These are phyloP conservation scores for Candoia aspera DNA, from an alignment of 2,113 vertebrate species.

Conservation along the genomic window DNA sequence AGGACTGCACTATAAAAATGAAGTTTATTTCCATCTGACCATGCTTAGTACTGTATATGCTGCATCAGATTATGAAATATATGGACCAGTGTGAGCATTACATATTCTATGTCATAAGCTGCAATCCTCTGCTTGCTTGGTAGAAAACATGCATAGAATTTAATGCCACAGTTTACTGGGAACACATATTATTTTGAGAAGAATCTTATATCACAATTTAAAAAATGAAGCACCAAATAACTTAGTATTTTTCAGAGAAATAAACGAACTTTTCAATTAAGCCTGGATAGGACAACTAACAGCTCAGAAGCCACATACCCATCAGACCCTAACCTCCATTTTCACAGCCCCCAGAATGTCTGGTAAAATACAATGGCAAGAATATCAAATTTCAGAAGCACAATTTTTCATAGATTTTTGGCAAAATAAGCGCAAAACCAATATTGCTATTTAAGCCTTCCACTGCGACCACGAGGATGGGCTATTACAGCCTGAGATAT, in stretches of 20 bases:
- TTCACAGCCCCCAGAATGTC: not conserved
- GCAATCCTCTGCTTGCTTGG: conserved; percentile 14
- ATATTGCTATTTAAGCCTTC: not conserved
- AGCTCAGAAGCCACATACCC: not conserved
- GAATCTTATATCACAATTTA: not conserved
- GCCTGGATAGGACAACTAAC: too few species aligned
- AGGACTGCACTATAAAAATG: not conserved
- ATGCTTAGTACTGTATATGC: not conserved
- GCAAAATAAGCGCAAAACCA: too few species aligned
- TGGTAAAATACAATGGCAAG: not conserved
- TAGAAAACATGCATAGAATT: not conserved
- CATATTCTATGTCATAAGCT: conserved; percentile 2
- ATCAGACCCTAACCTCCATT: not conserved
- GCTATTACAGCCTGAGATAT: too few species aligned
- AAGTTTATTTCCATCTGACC: not conserved
- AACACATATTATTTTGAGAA: not conserved
- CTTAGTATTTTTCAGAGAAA: not conserved
- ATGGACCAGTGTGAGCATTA: not conserved
- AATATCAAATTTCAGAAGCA: not conserved
- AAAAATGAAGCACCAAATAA: not conserved
- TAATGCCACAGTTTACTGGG: not conserved
- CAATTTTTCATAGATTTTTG: not conserved
- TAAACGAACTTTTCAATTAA: too few species aligned
- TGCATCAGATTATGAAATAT: not conserved
- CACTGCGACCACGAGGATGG: not conserved